phyloP scores from a whole-genome alignment of 2,113 vertebrate species.

The Ceyx cyanopectus region DNA sequence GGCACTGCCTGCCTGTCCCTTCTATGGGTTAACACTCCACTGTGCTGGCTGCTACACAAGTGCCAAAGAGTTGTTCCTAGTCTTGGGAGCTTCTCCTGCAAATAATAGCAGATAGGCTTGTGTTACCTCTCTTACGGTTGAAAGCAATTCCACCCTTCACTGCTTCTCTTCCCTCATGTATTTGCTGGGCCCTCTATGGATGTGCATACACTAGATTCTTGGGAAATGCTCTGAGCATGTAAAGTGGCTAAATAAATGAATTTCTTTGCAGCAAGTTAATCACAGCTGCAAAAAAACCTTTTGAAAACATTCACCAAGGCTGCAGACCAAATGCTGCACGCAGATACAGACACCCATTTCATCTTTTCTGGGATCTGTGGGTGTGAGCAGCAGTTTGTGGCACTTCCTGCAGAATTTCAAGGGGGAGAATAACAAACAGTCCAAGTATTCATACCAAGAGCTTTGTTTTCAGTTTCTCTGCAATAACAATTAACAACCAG shows the following conservation, averaged over 20 bases:
- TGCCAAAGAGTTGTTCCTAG: background rate
- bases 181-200: background rate
- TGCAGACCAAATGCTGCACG: background rate
- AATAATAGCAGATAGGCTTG: background rate
- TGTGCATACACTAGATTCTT: background rate
- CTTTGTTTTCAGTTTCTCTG: conserved; percentile 63
- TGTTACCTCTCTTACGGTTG: background rate
- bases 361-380: background rate
- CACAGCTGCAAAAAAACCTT: background rate
- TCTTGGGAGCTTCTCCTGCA: background rate
- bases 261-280: background rate
- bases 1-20: background rate
- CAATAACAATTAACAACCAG: conserved; percentile 60
- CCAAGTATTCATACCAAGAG: conserved; percentile 52
- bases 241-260: background rate
- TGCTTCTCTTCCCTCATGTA: background rate
- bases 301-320: background rate
- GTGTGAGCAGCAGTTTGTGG: background rate
- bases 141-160: background rate
- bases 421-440: conserved; percentile 24
- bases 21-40: background rate
- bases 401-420: conserved; percentile 37
- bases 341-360: background rate
- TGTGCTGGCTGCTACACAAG: background rate
- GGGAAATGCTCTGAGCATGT: background rate